Percentiles rank a stretch among this genome's conserved stretches.
Conservation (phyloP, 2,888 invertebrate species). For the Chrysolina oricalcia region DNA sequence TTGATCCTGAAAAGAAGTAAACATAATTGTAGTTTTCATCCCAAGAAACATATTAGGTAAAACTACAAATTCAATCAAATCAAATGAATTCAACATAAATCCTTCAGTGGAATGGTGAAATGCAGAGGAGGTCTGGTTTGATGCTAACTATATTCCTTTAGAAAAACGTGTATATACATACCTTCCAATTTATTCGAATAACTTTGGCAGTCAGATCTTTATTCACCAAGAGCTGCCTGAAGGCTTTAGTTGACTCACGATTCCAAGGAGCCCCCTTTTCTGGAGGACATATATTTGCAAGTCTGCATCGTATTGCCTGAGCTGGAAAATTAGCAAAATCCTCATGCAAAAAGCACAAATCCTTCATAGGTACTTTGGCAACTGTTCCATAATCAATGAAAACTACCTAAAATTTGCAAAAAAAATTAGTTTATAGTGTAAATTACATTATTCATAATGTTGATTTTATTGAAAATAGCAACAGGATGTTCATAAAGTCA, state of each 20-base stretch:
- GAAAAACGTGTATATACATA: constrained; percentile 38
- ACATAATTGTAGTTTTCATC: no score
- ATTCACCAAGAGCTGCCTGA: constrained; percentile 70
- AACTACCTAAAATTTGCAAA: constrained; percentile 70
- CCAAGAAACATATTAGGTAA: not conserved
- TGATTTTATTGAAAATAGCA: no score
- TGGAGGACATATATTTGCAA: constrained; percentile 72
- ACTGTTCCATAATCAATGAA: constrained; percentile 78
- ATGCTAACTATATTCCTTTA: not conserved
- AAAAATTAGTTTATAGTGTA: constrained; percentile 17
- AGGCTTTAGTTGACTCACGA: constrained; percentile 68
- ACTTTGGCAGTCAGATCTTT: constrained; percentile 70
- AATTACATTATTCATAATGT: not conserved
- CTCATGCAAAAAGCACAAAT: constrained; percentile 68
- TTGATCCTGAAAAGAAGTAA: constrained; percentile 51
- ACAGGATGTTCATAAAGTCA: no score
- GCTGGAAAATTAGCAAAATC: constrained; percentile 71
- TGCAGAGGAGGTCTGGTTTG: no score
- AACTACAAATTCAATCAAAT: not conserved
- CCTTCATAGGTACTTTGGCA: constrained; percentile 66
- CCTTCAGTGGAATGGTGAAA: no score
- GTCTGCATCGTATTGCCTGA: constrained; percentile 74
- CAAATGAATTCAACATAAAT: no score
- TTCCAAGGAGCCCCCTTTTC: constrained; percentile 72
- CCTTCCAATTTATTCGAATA: constrained; percentile 60